Evolutionary conservation across 2,797 vertebrate genomes (phyloP).

Genomic region (Apogon hyalosoma): DNA sequence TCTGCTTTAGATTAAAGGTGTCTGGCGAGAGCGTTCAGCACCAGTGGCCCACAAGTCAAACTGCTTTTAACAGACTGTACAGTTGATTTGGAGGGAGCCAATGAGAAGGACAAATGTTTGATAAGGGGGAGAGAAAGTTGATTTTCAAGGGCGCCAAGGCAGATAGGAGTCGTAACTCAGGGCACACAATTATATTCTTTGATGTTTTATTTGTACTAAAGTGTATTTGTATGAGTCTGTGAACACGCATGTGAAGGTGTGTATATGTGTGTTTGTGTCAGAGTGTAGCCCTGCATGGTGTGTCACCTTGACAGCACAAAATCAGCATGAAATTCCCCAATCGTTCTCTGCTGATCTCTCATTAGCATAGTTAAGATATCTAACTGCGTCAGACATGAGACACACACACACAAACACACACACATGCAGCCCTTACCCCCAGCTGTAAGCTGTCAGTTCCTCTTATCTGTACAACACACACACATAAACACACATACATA

Average conservation of each 20-base stretch:
- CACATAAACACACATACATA: slow-evolving; percentile 52
- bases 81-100: slow-evolving; percentile 47
- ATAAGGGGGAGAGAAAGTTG: slow-evolving; percentile 73
- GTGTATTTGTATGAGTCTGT: slow-evolving; percentile 42
- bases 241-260: slow-evolving; percentile 3
- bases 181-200: slow-evolving; percentile 40
- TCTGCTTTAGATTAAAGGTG: slow-evolving; percentile 84
- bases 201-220: slow-evolving; percentile 49
- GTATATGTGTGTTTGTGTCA: slow-evolving; percentile 33
- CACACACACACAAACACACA: slow-evolving; percentile 33
- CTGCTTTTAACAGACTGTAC: slow-evolving; percentile 72
- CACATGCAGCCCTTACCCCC: slow-evolving; percentile 75
- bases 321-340: slow-evolving; percentile 84
- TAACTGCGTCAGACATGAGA: slow-evolving; percentile 82
- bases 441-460: slow-evolving; percentile 85
- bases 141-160: slow-evolving; percentile 70
- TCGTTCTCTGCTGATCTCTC: slow-evolving; percentile 82
- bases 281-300: slow-evolving; percentile 60
- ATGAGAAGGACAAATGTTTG: slow-evolving; percentile 74
- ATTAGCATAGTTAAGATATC: slow-evolving; percentile 86
- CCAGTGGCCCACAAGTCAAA: slow-evolving; percentile 74
- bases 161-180: slow-evolving; percentile 64
- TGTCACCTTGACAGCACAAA: slow-evolving; percentile 81
- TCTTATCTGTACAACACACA: slow-evolving; percentile 81
- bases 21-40: slow-evolving; percentile 76